These are phyloP conservation scores for Stenurella melanura DNA, from an alignment of 2,888 invertebrate genomes.

Conservation along the genomic window DNA sequence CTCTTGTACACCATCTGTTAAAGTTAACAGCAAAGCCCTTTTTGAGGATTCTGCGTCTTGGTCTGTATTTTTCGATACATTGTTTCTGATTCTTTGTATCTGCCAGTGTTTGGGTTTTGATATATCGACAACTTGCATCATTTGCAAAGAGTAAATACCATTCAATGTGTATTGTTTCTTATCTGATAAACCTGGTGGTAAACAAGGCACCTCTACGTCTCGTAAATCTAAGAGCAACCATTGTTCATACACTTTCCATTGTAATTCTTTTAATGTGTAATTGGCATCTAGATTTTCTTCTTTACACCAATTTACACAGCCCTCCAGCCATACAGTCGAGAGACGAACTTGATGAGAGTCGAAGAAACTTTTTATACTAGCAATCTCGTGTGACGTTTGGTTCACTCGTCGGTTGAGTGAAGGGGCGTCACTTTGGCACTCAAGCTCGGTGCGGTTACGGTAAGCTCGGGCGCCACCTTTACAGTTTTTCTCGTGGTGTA, in stretches of 20 bases:
- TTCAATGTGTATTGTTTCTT: constrained; percentile 72
- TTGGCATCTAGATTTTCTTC: constrained; percentile 70
- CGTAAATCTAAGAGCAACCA: constrained; percentile 81
- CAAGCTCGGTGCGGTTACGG: too few species aligned
- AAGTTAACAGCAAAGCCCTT: constrained; percentile 81
- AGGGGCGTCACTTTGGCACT: too few species aligned
- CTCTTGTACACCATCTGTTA: constrained; percentile 85
- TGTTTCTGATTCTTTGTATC: constrained; percentile 73
- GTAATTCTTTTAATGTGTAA: constrained; percentile 74
- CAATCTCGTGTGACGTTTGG: too few species aligned
- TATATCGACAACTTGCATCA: constrained; percentile 78
- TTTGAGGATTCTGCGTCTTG: constrained; percentile 74
- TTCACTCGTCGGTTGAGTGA: too few species aligned
- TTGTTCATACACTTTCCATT: constrained; percentile 78
- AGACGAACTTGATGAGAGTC: constrained; percentile 53
- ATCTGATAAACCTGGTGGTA: constrained; percentile 76
- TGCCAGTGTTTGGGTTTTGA: constrained; percentile 74
- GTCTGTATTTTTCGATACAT: constrained; percentile 76
- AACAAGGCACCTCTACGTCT: constrained; percentile 78
- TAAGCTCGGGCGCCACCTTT: too few species aligned
- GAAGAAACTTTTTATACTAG: constrained; percentile 53
- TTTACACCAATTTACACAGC: constrained; percentile 76
- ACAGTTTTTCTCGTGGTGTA: too few species aligned
- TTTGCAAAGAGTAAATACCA: constrained; percentile 79
- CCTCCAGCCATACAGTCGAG: constrained; percentile 67